A percentile compares a stretch with the other conserved stretches of the same genome.
Evolutionary conservation across 2,113 vertebrate genomes (phyloP).

Genomic region (Noctilio leporinus): DNA sequence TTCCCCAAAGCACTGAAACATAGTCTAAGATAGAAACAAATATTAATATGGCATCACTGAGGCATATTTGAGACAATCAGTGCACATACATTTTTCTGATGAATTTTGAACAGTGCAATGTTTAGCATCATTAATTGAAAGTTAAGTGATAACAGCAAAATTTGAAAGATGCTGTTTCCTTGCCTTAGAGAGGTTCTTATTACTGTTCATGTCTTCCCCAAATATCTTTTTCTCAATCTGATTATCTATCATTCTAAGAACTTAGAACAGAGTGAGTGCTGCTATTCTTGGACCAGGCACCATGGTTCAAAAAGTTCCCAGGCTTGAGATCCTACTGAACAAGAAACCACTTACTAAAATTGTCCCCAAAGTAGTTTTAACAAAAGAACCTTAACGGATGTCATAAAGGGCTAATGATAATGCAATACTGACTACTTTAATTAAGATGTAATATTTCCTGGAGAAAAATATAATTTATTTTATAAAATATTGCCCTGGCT

Average conservation of each 20-base stretch:
- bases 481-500: not conserved
- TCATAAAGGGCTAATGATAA: not conserved
- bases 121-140: not conserved
- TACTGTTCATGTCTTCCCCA: not conserved
- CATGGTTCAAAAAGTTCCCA: not conserved
- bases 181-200: not conserved
- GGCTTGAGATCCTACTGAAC: not conserved
- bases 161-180: not conserved
- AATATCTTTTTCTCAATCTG: not conserved
- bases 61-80: not conserved
- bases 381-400: not conserved
- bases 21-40: not conserved
- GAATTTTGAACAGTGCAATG: not conserved
- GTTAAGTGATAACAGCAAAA: not conserved
- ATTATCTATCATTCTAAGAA: not conserved
- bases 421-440: not conserved
- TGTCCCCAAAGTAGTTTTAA: not conserved
- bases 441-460: not conserved
- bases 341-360: slow-evolving; percentile 1
- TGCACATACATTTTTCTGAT: not conserved
- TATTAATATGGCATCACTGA: not conserved
- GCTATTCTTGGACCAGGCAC: not conserved
- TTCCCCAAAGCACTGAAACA: not conserved
- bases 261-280: not conserved
- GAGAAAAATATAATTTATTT: not conserved